Base-by-base conservation (phyloP, 1,140 invertebrate species). In the Zaprionus africanus region DNA sequence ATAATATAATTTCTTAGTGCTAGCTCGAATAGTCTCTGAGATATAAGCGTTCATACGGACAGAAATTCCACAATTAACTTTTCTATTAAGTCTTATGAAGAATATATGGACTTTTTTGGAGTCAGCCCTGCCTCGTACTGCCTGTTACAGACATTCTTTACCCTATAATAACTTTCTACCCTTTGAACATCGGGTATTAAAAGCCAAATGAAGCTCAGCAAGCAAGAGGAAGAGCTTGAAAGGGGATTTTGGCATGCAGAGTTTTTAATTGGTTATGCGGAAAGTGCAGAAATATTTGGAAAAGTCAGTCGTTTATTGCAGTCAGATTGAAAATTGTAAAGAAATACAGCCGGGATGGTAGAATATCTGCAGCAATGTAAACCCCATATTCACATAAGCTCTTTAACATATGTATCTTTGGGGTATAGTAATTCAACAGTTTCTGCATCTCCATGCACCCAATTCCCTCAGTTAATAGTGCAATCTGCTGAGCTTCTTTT, bases 231-330 rank as follows among this genome's bases (percentile, higher is more conserved):
- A 41, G 57, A n/a, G 24, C 5, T 11, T 34, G 9, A 11, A 11
- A 38, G 24, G 9, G 49, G 11, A 49, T 28, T 24, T 12, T 15
- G 6, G 4, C 1, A 65, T 67, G 26, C 54, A 13, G 17, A 54
- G 5, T 43, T 67, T 67, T 67, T 73, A 60, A 74, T 68, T 54
- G 57, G 28, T 56, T 43, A 24, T 17, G 17, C 38, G 28, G 38
- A 3, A 41, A n/a, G 13, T 41, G 38, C 12, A 41, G 46, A 17
- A 19, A 9, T 49, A 49, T 46, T 46, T 49, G 46, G 2, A 22
- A 11, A 49, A 49, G 19, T 24, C 19, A 24, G 4, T 34, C 31
- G 9, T 11, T 34, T 34, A 34, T 34, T 34, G 9, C 31, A 34
- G 9, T 34, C 31, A 34, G 31, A 34, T 34, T 34, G 31, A 34